phyloP scores from a whole-genome alignment of 1,140 invertebrate species.

The Eumaeus atala region DNA sequence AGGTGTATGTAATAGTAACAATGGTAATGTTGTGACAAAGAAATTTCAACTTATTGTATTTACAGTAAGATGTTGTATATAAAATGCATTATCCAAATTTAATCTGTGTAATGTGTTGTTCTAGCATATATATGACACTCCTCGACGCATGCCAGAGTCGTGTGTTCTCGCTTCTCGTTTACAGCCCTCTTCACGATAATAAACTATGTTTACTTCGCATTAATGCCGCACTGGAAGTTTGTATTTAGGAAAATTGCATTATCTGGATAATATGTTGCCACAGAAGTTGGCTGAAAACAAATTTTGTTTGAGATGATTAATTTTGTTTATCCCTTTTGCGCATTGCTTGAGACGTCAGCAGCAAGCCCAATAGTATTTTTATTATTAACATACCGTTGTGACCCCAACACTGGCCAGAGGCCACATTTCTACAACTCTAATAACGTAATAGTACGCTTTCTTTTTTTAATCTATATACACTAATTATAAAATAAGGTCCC shows the following conservation, averaged over 20 bases:
- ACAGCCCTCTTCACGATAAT: conserved; percentile 1
- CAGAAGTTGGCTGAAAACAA: not conserved
- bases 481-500: too few species aligned
- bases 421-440: too few species aligned
- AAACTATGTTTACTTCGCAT: conserved; percentile 7
- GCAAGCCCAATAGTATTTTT: too few species aligned
- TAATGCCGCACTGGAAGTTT: conserved; percentile 1
- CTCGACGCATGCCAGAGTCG: conserved; percentile 1
- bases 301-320: not conserved
- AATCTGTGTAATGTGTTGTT: not conserved
- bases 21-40: too few species aligned
- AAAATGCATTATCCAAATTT: conserved; percentile 4
- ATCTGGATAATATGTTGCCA: not conserved
- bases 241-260: not conserved
- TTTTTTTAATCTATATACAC: too few species aligned
- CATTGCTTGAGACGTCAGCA: too few species aligned
- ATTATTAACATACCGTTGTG: too few species aligned
- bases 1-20: too few species aligned
- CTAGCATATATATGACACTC: not conserved
- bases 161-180: not conserved
- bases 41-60: too few species aligned
- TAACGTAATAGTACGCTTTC: too few species aligned
- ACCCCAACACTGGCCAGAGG: too few species aligned
- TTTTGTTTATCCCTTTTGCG: too few species aligned
- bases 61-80: not conserved